Evolutionary conservation across 2,113 vertebrate species (phyloP), one percentile per base, ranked within the genome.

Genomic region (Istiophorus platypterus): DNA sequence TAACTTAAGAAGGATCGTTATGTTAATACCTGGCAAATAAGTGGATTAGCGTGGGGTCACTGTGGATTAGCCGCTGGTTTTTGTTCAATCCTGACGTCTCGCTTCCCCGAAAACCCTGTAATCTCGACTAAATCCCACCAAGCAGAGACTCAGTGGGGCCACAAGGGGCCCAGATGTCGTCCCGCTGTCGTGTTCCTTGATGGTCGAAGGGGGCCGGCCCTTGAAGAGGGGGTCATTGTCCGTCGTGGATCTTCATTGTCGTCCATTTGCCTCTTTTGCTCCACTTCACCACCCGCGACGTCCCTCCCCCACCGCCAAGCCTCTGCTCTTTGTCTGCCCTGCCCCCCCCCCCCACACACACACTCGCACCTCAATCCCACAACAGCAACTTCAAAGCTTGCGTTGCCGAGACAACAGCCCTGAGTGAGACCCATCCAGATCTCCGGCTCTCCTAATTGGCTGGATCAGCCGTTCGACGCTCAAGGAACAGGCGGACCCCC

Each of bases 11-110:
- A 39, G 83, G 88, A 91, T 91, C 66, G 22, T 69, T 78, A n/a
- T 27, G 58, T 77, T 91, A 92, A 92, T 89, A 85, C 89, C 77
- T 85, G 80, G 62, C 86, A 85, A 92, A 91, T 93, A 90, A 92
- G 83, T 84, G 85, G 92, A 93, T 93, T 92, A 93, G 37, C 42
- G 2, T 82, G 69, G 80, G 87, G 84, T 88, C 82, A 74, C 5
- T 8, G 2, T 42, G 82, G 92, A 93, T 93, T 92, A 93, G 82
- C 82, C 81, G n/a, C 73, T 22, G 26, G 78, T 82, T 88, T 92
- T 79, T 76, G 68, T 90, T 87, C 75, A 54, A 71, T 81, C 80
- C 82, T 79, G 66, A 81, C 49, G 78, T 85, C 72, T 59, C 59
- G 12, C 67, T 70, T 65, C 75, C 79, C 24, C 14, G 2, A 12